Evolutionary conservation across 2,797 vertebrate genomes (phyloP).

Genomic region (Rhinella marina): DNA sequence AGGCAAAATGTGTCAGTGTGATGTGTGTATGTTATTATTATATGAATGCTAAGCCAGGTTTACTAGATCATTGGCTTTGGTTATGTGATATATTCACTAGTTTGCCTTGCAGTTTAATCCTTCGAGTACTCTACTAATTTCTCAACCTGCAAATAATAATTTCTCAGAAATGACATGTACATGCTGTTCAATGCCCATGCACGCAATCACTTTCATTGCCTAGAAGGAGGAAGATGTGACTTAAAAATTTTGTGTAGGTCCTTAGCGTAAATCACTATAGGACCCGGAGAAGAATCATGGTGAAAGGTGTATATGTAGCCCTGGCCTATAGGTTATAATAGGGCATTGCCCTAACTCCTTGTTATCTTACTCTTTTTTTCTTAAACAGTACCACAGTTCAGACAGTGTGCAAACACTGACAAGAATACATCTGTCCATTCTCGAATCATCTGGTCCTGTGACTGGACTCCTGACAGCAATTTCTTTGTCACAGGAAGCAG

Average conservation of each 20-base stretch:
- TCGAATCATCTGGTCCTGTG: conserved; percentile 97
- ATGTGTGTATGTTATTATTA: not conserved
- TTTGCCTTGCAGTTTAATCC: not conserved
- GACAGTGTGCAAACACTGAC: conserved; percentile 81
- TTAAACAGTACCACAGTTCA: conserved; percentile 81
- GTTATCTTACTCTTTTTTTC: not conserved
- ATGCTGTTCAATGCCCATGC: no score
- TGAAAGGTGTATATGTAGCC: no score
- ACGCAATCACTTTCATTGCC: no score
- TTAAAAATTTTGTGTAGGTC: no score
- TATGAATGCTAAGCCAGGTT: not conserved
- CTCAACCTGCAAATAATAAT: not conserved
- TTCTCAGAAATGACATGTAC: no score
- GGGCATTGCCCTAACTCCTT: not conserved
- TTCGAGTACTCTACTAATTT: not conserved
- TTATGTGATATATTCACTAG: not conserved
- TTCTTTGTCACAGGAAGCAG: conserved; percentile 95
- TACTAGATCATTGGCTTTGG: not conserved
- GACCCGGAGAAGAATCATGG: no score
- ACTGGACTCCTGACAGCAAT: conserved; percentile 91
- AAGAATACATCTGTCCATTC: conserved; percentile 87
- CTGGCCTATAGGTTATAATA: not conserved
- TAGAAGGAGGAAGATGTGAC: no score
- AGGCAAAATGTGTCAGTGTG: not conserved
- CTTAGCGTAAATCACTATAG: no score